Conservation (phyloP, 2,888 invertebrate species). For the Linnaemya tessellans region DNA sequence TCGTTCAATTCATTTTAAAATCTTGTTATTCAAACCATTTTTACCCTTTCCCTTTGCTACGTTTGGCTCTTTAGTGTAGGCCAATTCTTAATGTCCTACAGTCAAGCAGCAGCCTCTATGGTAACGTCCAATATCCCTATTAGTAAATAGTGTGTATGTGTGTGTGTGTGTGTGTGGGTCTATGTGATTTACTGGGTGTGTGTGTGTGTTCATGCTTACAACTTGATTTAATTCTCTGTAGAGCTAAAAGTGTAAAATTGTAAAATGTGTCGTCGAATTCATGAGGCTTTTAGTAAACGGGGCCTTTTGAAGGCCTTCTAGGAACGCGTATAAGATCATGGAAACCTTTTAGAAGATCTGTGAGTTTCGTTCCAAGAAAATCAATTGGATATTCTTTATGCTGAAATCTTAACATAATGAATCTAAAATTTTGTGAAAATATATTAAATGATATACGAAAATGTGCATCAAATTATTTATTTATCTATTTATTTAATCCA, state of each 20-base stretch:
- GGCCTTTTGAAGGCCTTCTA: too few species aligned
- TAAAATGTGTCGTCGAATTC: constrained; percentile 51
- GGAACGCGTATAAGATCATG: too few species aligned
- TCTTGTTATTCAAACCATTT: constrained; percentile 67
- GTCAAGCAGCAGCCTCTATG: not conserved
- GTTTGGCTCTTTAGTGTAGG: not conserved
- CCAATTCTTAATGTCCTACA: constrained; percentile 19
- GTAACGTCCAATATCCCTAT: constrained; percentile 50
- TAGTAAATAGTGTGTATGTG: constrained; percentile 22
- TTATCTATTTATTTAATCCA: too few species aligned
- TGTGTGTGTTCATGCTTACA: constrained; percentile 45
- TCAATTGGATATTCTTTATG: too few species aligned
- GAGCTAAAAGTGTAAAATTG: constrained; percentile 70
- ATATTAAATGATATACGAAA: too few species aligned
- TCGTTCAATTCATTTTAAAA: constrained; percentile 71
- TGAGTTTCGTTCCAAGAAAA: too few species aligned
- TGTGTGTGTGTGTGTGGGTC: not conserved
- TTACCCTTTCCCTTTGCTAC: constrained; percentile 24
- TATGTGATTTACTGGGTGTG: not conserved
- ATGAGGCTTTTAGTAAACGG: too few species aligned
- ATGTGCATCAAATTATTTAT: too few species aligned
- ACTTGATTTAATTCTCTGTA: constrained; percentile 66
- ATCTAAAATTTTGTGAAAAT: too few species aligned
- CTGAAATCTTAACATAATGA: too few species aligned
- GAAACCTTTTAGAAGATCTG: too few species aligned